Conservation (phyloP, 2,797 vertebrate genomes). For the Gymnothorax javanicus region DNA sequence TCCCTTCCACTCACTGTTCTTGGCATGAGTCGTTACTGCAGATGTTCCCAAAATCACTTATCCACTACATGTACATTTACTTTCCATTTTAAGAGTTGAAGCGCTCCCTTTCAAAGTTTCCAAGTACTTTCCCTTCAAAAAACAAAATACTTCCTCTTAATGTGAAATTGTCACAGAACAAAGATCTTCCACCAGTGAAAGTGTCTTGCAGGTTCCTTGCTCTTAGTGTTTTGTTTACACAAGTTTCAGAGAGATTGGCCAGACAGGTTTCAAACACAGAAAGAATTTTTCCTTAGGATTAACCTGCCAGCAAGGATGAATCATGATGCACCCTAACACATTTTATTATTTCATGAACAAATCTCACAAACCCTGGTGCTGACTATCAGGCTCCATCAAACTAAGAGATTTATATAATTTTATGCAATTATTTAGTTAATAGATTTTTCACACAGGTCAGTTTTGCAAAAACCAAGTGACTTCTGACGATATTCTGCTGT, state of each 20-base stretch:
- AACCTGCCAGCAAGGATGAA: constrained; percentile 36
- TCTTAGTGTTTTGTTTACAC: neutral
- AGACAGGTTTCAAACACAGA: constrained; percentile 31
- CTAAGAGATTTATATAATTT: neutral
- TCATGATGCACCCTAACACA: constrained; percentile 27
- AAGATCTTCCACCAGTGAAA: neutral
- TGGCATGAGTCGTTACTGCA: constrained; percentile 58
- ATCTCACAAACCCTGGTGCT: neutral
- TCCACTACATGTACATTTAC: constrained; percentile 43
- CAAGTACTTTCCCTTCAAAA: constrained; percentile 47
- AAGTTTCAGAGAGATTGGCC: constrained; percentile 18
- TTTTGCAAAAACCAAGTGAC: neutral
- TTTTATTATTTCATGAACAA: constrained; percentile 15
- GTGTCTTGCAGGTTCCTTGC: neutral
- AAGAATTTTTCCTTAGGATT: constrained; percentile 34
- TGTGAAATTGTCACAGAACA: constrained; percentile 11
- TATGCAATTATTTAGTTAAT: neutral
- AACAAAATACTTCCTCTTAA: constrained; percentile 27
- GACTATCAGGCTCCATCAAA: neutral
- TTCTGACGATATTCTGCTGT: neutral
- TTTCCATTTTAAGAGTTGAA: constrained; percentile 61
- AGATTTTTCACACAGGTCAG: neutral
- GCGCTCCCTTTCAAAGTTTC: constrained; percentile 54
- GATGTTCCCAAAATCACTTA: constrained; percentile 63
- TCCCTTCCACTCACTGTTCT: constrained; percentile 54